phyloP scores from a whole-genome alignment of 2,113 vertebrate species.

The Brachypteracias leptosomus region DNA sequence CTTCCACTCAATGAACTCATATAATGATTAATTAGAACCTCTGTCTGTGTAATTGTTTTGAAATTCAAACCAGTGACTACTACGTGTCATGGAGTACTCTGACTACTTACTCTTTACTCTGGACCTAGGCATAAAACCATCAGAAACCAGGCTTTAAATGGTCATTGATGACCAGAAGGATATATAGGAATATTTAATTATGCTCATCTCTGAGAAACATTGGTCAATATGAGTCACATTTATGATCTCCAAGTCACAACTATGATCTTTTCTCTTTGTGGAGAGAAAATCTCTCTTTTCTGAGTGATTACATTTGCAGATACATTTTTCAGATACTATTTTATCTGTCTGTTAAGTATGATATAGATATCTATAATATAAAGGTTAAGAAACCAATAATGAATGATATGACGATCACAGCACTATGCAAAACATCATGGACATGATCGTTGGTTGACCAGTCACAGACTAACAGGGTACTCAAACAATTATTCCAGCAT shows the following conservation, averaged over 20 bases:
- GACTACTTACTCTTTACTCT: neutral
- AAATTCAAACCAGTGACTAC: neutral
- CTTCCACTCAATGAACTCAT: neutral
- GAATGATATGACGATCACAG: neutral
- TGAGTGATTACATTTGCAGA: neutral
- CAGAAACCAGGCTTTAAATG: neutral
- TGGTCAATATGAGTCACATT: neutral
- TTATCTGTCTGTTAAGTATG: neutral
- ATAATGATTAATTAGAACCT: neutral
- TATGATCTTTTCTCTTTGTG: neutral
- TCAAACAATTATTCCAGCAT: neutral
- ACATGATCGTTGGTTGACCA: accelerated
- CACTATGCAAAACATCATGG: neutral
- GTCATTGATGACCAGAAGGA: neutral
- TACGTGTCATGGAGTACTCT: too few species aligned
- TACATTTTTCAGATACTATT: neutral
- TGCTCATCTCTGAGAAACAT: neutral
- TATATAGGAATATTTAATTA: neutral
- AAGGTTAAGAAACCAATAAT: neutral
- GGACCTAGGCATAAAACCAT: neutral
- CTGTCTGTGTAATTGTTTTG: neutral
- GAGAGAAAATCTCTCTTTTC: neutral
- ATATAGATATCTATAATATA: neutral
- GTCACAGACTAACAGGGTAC: neutral
- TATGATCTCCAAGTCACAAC: neutral